Evolutionary conservation across 2,797 vertebrate species (phyloP).

Genomic region (Argyrosomus regius): DNA sequence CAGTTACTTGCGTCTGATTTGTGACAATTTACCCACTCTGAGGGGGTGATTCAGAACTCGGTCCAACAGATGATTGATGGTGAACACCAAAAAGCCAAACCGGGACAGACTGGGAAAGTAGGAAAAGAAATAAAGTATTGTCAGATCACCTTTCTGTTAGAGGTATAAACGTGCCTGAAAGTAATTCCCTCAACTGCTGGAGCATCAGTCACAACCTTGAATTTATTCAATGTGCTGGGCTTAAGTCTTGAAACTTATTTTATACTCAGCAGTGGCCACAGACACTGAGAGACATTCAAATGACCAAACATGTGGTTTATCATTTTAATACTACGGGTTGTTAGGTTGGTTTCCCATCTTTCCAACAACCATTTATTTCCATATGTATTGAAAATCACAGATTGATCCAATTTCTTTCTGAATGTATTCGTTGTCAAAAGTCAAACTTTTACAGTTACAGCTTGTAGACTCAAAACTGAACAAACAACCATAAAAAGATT

Average conservation of each 20-base stretch:
- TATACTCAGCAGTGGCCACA: neutral
- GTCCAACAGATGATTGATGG: conserved; percentile 14
- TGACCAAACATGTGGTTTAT: neutral
- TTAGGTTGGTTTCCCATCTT: neutral
- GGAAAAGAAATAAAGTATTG: neutral
- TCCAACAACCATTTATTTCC: neutral
- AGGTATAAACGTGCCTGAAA: neutral
- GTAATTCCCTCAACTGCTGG: neutral
- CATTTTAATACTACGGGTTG: neutral
- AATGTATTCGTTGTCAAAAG: neutral
- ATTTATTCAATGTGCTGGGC: neutral
- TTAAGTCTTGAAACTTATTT: too few relatives aligned
- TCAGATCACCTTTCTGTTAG: neutral
- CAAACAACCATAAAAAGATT: conserved; percentile 18
- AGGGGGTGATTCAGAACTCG: conserved; percentile 42
- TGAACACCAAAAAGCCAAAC: conserved; percentile 21
- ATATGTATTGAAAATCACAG: neutral
- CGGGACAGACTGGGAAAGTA: conserved; percentile 1
- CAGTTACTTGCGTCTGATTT: conserved; percentile 36
- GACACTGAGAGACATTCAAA: neutral
- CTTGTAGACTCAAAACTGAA: conserved; percentile 21
- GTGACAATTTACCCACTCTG: conserved; percentile 37
- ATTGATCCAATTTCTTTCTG: neutral
- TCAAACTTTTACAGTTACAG: neutral
- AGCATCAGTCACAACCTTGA: neutral